Evolutionary conservation across 1,140 invertebrate genomes (phyloP), one percentile per base, ranked within the genome.

Genomic region (Trichoplusia ni): DNA sequence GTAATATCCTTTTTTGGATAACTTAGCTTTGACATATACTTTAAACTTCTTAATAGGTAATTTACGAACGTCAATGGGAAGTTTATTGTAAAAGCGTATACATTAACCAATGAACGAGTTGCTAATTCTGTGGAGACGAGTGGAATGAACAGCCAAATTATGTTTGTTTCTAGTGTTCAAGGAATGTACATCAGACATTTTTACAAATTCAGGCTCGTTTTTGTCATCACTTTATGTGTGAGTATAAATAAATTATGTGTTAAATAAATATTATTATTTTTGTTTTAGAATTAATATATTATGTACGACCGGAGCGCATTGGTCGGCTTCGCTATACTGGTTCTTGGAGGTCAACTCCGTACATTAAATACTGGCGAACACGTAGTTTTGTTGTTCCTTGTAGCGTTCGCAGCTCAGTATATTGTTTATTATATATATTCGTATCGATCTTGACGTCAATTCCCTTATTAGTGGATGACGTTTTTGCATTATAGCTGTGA

Each of bases 261-360:
- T 67, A 23, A 54, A 46, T 46, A 59, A 27, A 54, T 54, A 54
- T 33, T 46, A 8, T 11, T 46, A 40, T 16, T 4, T 23, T 8
- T 54, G 33, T 25, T 21, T 25, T 44, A 42, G n/a, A 68, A 63
- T 63, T 51, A 58, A 59, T 63, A 44, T 56, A 53, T 25, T 8
- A 16, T n/a, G 13, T 18, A 58, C 40, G 73, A 72, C 71, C 65
- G 77, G 67, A 68, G 56, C 78, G 67, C 59, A 69, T 40, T 54
- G 70, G 77, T 74, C 60, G 64, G 70, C 73, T 75, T 64, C 33
- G 64, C 71, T 69, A 69, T 64, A 83, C 81, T 85, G 82, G 74
- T 66, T 77, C 61, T 69, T 79, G 71, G 73, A 85, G 82, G 82
- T 83, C 82, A 85, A 77, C 59, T 59, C 54, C 59, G 54, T 53